Evolutionary conservation across 2,888 invertebrate genomes (phyloP).

Genomic region (Petrolisthes cinctipes): DNA sequence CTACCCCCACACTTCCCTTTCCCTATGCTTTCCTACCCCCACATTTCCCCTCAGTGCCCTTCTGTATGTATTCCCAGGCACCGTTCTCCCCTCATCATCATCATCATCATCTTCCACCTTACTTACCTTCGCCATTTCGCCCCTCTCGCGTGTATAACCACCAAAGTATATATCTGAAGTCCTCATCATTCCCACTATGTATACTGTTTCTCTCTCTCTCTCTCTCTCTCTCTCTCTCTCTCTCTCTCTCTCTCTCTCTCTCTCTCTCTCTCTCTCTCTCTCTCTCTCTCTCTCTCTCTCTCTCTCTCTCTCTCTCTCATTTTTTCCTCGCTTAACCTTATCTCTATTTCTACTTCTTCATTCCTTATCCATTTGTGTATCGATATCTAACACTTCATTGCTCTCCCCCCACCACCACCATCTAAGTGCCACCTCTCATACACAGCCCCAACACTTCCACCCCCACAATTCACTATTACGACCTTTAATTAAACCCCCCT

Average conservation of each 20-base stretch:
- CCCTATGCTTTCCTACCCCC: background rate
- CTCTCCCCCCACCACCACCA: slow-evolving; percentile 15
- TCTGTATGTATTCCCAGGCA: background rate
- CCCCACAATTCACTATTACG: slow-evolving; percentile 8
- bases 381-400: background rate
- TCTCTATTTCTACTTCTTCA: background rate
- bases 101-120: background rate
- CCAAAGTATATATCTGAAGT: background rate
- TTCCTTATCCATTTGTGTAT: background rate
- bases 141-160: background rate
- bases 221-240: background rate
- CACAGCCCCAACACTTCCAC: background rate
- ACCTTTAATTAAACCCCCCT: background rate
- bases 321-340: background rate
- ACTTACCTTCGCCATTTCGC: background rate
- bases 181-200: background rate
- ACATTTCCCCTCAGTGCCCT: background rate
- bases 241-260: background rate
- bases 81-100: background rate
- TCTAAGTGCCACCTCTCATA: background rate
- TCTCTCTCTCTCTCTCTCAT: background rate
- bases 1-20: background rate
- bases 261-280: slow-evolving; percentile 16
- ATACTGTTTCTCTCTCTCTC: background rate
- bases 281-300: background rate